A percentile compares a stretch with the other conserved stretches of the same genome.
Conservation (phyloP, 2,797 vertebrate genomes). For the Perodicticus potto region DNA sequence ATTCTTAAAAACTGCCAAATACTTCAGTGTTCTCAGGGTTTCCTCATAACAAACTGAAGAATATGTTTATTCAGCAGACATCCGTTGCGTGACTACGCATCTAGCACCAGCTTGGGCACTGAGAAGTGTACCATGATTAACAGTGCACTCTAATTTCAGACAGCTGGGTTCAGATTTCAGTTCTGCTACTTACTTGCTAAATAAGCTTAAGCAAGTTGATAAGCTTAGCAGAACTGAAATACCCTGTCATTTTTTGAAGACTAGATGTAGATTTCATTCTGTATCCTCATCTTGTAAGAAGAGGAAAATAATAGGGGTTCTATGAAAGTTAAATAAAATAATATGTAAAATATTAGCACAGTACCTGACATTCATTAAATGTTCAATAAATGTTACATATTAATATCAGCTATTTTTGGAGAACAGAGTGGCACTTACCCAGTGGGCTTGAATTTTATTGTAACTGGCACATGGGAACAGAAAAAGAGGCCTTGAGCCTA, state of each 20-base stretch:
- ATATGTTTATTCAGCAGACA: background rate
- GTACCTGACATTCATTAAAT: background rate
- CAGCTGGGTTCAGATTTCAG: background rate
- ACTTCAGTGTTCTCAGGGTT: background rate
- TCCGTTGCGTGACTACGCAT: background rate
- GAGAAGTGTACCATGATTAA: background rate
- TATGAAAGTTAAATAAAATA: background rate
- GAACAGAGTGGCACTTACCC: background rate
- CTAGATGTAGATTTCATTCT: background rate
- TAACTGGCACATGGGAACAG: background rate
- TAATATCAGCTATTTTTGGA: background rate
- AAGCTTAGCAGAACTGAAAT: background rate
- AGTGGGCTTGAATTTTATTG: slow-evolving; percentile 18
- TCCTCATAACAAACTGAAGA: background rate
- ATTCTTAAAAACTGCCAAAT: background rate
- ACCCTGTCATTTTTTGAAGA: background rate
- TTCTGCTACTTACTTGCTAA: too few species aligned
- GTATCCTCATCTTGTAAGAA: background rate
- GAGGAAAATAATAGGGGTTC: background rate
- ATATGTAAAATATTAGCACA: background rate
- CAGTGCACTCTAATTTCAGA: background rate
- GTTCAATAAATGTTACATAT: background rate
- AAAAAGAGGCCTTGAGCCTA: background rate
- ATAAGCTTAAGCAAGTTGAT: too few species aligned
- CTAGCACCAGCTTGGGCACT: background rate